Percentiles rank a stretch among this genome's conserved stretches.
Conservation (phyloP, 1,140 invertebrate genomes). For the Drosophila sulfurigaster region DNA sequence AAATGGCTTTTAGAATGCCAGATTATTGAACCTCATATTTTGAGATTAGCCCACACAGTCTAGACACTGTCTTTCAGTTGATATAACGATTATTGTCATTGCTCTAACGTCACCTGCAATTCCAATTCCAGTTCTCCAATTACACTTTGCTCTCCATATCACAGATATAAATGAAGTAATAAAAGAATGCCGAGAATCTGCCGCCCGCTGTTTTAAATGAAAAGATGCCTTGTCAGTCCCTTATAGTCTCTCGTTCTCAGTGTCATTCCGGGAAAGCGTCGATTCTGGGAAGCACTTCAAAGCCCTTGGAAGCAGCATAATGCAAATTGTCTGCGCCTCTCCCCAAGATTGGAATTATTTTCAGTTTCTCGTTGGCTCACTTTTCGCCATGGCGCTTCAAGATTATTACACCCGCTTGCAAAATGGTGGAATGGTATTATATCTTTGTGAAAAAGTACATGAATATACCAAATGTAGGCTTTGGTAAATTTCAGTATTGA, state of each 20-base stretch:
- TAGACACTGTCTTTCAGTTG: slow-evolving; percentile 18
- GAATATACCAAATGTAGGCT: no score
- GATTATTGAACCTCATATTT: slow-evolving; percentile 15
- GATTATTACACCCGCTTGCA: slow-evolving; percentile 8
- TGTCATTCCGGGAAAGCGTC: slow-evolving; percentile 25
- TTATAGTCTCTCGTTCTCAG: background rate
- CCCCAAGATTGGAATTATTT: background rate
- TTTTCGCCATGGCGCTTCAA: slow-evolving; percentile 50
- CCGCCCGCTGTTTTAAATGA: slow-evolving; percentile 2
- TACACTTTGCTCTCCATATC: background rate
- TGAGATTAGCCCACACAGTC: slow-evolving; percentile 18
- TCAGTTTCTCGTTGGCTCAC: background rate
- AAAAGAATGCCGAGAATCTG: slow-evolving; percentile 21
- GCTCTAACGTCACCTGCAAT: background rate
- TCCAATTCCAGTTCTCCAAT: background rate
- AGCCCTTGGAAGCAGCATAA: slow-evolving; percentile 44
- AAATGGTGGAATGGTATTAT: no score
- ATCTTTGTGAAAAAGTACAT: no score
- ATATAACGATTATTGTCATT: slow-evolving; percentile 3
- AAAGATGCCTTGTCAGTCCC: slow-evolving; percentile 5
- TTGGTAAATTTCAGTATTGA: no score
- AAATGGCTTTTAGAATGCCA: background rate
- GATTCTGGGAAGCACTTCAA: slow-evolving; percentile 60
- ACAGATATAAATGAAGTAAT: slow-evolving; percentile 22
- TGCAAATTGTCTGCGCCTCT: slow-evolving; percentile 62